These are phyloP conservation scores for Parnassius apollo DNA, from an alignment of 2,888 invertebrate species.

Conservation along the genomic window DNA sequence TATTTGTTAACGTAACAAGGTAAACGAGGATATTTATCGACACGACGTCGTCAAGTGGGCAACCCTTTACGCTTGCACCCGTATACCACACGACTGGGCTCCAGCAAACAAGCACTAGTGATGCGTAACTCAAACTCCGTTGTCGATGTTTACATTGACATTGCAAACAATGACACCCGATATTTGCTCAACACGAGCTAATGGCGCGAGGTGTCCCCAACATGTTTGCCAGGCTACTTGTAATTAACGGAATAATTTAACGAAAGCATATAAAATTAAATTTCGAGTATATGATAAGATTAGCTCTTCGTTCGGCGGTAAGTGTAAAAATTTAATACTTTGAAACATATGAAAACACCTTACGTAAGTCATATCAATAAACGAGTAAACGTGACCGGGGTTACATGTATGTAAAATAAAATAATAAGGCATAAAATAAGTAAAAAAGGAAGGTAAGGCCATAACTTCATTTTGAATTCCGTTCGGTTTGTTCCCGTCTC, in stretches of 20 bases:
- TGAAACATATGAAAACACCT: conserved; percentile 19
- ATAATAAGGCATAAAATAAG: conserved; percentile 60
- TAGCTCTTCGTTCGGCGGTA: neutral
- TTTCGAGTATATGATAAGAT: conserved; percentile 14
- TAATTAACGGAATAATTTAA: conserved; percentile 51
- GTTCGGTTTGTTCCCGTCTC: conserved; percentile 72
- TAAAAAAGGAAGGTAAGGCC: conserved; percentile 65
- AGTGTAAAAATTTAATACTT: conserved; percentile 12
- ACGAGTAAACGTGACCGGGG: conserved; percentile 53
- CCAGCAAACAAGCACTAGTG: conserved; percentile 75
- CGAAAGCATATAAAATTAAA: conserved; percentile 10
- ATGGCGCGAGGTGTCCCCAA: conserved; percentile 64
- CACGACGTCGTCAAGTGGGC: conserved; percentile 67
- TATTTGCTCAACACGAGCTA: conserved; percentile 74
- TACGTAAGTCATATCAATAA: conserved; percentile 38
- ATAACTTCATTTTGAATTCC: conserved; percentile 80
- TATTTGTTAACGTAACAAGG: conserved; percentile 67
- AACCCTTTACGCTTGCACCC: conserved; percentile 72
- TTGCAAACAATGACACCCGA: conserved; percentile 72
- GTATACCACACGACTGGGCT: conserved; percentile 53
- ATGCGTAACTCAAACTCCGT: conserved; percentile 79
- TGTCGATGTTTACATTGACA: conserved; percentile 74
- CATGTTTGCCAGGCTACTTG: conserved; percentile 65
- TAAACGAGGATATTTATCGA: conserved; percentile 73
- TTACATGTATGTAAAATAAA: conserved; percentile 60